These are phyloP conservation scores for Synanthedon andrenaeformis DNA, from an alignment of 2,888 invertebrate genomes.

Conservation along the genomic window DNA sequence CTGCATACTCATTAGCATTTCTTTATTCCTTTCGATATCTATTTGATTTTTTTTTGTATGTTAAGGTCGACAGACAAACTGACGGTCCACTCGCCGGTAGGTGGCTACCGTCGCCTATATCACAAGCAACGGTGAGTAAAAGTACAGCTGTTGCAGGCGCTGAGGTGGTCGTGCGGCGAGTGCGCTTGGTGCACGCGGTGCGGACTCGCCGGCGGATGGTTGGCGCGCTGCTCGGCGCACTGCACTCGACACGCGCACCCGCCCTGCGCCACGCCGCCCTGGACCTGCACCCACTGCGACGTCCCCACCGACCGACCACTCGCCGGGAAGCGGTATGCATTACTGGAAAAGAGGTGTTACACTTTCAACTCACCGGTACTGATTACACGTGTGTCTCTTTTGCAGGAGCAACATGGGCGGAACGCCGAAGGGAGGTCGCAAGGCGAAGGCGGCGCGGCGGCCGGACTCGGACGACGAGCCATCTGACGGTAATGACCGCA, in stretches of 20 bases:
- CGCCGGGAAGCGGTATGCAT: constrained; percentile 6
- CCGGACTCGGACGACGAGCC: constrained; percentile 56
- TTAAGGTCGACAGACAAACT: too few species aligned
- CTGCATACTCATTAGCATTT: too few species aligned
- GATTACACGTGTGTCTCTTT: background rate
- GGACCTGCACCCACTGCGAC: constrained; percentile 32
- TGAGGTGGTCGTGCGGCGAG: constrained; percentile 53
- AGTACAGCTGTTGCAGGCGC: constrained; percentile 24
- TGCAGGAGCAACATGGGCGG: constrained; percentile 35
- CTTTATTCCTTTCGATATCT: too few species aligned
- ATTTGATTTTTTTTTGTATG: too few species aligned
- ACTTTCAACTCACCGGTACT: background rate
- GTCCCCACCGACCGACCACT: constrained; percentile 12
- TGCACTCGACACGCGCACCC: constrained; percentile 34
- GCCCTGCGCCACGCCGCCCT: constrained; percentile 32
- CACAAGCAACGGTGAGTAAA: too few species aligned
- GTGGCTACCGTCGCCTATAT: too few species aligned
- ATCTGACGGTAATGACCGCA: constrained; percentile 60
- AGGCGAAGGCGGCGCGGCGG: constrained; percentile 36
- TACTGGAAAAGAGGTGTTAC: background rate
- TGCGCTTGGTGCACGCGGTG: constrained; percentile 45
- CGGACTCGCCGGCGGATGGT: constrained; percentile 26
- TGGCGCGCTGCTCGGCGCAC: constrained; percentile 37
- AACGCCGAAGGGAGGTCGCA: constrained; percentile 38
- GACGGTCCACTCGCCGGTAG: too few species aligned